Evolutionary conservation across 1,140 invertebrate genomes (phyloP).

Genomic region (Pogonomyrmex californicus): DNA sequence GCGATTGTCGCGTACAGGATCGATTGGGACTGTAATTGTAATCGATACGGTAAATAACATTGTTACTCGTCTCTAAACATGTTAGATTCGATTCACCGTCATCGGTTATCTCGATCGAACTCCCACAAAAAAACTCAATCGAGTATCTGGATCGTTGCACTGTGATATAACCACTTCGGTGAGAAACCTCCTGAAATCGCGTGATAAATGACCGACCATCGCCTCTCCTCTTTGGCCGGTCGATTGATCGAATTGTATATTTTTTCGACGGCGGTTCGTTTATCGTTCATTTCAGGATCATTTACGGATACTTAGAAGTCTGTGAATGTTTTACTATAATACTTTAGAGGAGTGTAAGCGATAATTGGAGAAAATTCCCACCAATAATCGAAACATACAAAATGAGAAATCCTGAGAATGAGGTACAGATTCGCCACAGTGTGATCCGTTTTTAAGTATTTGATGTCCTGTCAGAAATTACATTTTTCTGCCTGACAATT

Average conservation of each 20-base stretch:
- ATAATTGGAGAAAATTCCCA: conserved; percentile 25
- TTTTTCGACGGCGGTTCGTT: conserved; percentile 62
- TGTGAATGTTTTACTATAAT: conserved; percentile 72
- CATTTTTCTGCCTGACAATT: not conserved
- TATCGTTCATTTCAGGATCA: conserved; percentile 73
- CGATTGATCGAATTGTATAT: conserved; percentile 56
- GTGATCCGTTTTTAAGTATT: conserved; percentile 28
- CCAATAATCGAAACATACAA: not conserved
- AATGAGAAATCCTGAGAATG: conserved; percentile 20
- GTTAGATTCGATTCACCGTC: not conserved
- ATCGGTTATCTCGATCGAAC: conserved; percentile 24
- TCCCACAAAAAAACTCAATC: conserved; percentile 53
- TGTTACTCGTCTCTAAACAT: not conserved
- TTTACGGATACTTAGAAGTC: conserved; percentile 69
- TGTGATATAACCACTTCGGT: conserved; percentile 74
- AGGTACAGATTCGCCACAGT: not conserved
- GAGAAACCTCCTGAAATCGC: conserved; percentile 72
- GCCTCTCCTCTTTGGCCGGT: conserved; percentile 18
- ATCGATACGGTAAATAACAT: not conserved
- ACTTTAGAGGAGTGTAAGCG: conserved; percentile 59
- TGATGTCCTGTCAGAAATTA: not conserved
- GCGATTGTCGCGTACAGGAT: conserved; percentile 63
- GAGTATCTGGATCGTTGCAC: conserved; percentile 74
- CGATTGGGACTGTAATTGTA: conserved; percentile 38
- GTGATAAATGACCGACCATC: conserved; percentile 68